Evolutionary conservation across 1,140 invertebrate genomes (phyloP).

Genomic region (Drosophila hydei): DNA sequence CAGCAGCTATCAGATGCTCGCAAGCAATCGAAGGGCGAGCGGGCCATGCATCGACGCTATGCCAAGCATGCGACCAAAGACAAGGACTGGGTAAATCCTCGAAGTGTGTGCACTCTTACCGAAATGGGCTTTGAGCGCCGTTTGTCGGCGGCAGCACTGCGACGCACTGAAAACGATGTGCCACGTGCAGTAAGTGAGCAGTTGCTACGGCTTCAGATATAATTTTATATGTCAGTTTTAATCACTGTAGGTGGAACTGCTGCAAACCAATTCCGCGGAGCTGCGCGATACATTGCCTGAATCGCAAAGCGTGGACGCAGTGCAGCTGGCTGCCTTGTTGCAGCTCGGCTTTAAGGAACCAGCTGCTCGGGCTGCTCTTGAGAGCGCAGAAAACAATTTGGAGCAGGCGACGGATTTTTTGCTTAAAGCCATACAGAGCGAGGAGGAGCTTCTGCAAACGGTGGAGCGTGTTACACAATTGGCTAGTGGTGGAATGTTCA

Average conservation of each 20-base stretch:
- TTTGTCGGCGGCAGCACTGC: slow-evolving; percentile 86
- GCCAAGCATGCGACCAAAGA: slow-evolving; percentile 54
- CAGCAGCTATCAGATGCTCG: slow-evolving; percentile 85
- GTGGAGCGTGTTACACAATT: slow-evolving; percentile 42
- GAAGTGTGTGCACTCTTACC: slow-evolving; percentile 85
- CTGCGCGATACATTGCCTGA: slow-evolving; percentile 37
- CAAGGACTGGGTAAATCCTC: slow-evolving; percentile 73
- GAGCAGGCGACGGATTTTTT: slow-evolving; percentile 86
- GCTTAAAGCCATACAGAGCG: slow-evolving; percentile 60
- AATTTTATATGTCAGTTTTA: background rate
- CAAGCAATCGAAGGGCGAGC: slow-evolving; percentile 85
- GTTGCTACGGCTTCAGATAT: background rate
- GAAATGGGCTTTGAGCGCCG: slow-evolving; percentile 88
- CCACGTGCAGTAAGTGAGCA: slow-evolving; percentile 86
- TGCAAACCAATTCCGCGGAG: slow-evolving; percentile 51
- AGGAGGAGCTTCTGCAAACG: slow-evolving; percentile 55
- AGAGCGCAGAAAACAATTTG: slow-evolving; percentile 85
- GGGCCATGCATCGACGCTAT: slow-evolving; percentile 80
- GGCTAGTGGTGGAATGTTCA: background rate
- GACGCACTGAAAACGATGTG: slow-evolving; percentile 88
- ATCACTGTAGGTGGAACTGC: slow-evolving; percentile 62
- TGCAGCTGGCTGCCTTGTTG: slow-evolving; percentile 84
- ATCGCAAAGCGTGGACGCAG: slow-evolving; percentile 5
- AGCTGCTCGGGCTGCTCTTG: slow-evolving; percentile 85
- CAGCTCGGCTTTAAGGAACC: slow-evolving; percentile 87